Base-by-base conservation (phyloP, 1,140 invertebrate species). In the Drosophila sulfurigaster region DNA sequence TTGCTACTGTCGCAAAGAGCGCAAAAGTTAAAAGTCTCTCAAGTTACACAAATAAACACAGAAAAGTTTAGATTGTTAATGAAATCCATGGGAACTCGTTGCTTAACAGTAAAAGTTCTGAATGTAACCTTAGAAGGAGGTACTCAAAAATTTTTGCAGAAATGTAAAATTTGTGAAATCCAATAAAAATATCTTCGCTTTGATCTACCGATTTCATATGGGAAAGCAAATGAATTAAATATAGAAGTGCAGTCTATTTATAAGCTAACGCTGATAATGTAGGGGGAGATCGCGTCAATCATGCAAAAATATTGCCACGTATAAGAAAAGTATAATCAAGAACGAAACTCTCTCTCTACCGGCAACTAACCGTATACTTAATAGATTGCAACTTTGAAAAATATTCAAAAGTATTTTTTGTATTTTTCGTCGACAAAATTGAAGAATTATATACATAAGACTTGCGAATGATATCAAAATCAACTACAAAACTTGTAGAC, bases 81-180 rank as follows among this genome's bases (percentile, higher is more conserved):
- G 6, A 59, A 70, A 63, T 63, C 67, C 59, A 45, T 78, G 77
- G 41, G 68, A 69, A 70, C 68, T 43, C 5, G 15, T 45, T 28
- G 28, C 35, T 45, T 81, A 81, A 81, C 79, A 54, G 73, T 81
- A 77, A 68, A 75, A 52, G 35, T 20, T 45, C 13, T 20, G 2
- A 57, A 46, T 35, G 80, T 80, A 83, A 85, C 65, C 51, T 48
- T 60, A 85, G 79, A 77, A 68, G 67, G 8, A 5, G 7, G 30
- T 48, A 11, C 8, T 57, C 16, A 6, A 5, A 41, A 43, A 43
- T 0, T 25, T 60, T 25, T 15, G 8, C 20, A 25, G 8, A 20
- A 58, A 25, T 48, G 15, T 16, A 4, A 48, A 48, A 20, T 32
- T 32, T 7, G 5, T 32, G 16, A 16, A 48, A 16, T 13, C 11